Evolutionary conservation across 2,797 vertebrate genomes (phyloP).

Genomic region (Xenentodon cancila): DNA sequence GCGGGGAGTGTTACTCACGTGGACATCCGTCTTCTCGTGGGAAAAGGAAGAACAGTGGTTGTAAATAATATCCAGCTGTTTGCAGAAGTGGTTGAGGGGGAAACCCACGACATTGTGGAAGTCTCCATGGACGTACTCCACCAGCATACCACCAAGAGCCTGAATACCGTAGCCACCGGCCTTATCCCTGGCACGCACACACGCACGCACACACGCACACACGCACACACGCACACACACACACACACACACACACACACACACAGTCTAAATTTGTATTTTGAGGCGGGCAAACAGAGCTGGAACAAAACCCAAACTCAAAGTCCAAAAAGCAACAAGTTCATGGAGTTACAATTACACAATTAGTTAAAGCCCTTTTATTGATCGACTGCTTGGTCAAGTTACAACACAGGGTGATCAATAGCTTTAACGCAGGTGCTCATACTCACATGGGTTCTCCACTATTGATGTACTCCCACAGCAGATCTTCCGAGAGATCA

Average conservation of each 20-base stretch:
- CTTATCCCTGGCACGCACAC: conserved; percentile 88
- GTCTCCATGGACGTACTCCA: conserved; percentile 91
- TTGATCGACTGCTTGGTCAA: conserved; percentile 2
- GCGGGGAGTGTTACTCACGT: too few relatives aligned
- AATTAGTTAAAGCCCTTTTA: conserved; percentile 13
- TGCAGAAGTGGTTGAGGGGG: conserved; percentile 96
- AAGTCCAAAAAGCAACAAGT: conserved; percentile 68
- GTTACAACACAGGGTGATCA: conserved; percentile 21
- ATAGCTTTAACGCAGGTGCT: conserved; percentile 24
- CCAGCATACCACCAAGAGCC: conserved; percentile 94
- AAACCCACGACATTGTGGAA: conserved; percentile 96
- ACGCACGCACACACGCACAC: background rate
- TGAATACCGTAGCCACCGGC: conserved; percentile 97
- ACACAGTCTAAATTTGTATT: too few relatives aligned
- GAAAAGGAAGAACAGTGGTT: conserved; percentile 42
- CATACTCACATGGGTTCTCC: conserved; percentile 95
- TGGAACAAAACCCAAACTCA: conserved; percentile 25
- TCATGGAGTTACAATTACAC: conserved; percentile 33
- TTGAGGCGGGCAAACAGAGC: conserved; percentile 45
- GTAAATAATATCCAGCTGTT: conserved; percentile 84
- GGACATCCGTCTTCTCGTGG: conserved; percentile 1
- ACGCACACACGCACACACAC: too few relatives aligned
- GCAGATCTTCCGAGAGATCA: conserved; percentile 90
- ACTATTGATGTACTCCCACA: conserved; percentile 96
- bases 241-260: too few relatives aligned